Base-by-base conservation (phyloP, 1,140 invertebrate genomes). In the Aphis gossypii region DNA sequence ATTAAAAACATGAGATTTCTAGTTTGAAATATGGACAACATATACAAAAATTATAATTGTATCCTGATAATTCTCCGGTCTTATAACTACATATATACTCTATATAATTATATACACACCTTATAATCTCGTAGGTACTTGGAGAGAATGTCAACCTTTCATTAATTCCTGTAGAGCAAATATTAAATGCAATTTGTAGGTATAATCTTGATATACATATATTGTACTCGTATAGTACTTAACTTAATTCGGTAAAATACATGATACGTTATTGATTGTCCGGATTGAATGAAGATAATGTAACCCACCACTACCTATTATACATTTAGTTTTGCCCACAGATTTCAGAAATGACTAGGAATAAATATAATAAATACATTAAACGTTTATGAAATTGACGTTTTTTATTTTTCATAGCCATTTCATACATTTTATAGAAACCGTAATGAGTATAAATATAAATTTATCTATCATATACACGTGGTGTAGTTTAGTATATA, bases 371-470 rank as follows among this genome's bases (percentile, higher is more conserved):
- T 87, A 6, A 46, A 5, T n/a, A 48, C 21, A 87, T 48, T 20
- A 14, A 30, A 48, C n/a, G 48, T 51, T 87, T 6, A 87, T n/a
- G 46, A 5, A 0, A 46, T n/a, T 87, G 46, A 87, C 18, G 18
- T 48, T 48, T 87, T 87, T 51, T 87, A 44, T 46, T 87, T 87
- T 87, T 87, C 35, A 51, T 87, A 30, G 30, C 35, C 46, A 87
- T 87, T 30, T 8, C 30, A 48, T 6, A 7, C 5, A 20, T 46
- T 46, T 48, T 87, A 30, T 87, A 1, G 6, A 20, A n/a, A 44
- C 25, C 25, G 23, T 87, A 30, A 51, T 8, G 8, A 51, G 8
- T n/a, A 68, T n/a, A 87, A 35, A 87, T 48, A 7, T 48, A 87
- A 46, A 51, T 44, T 5, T 84, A 44, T 20, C 20, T 48, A 35